Conservation (phyloP, 92 coral and sea anemone species). For the Epizoanthus scotinus region DNA sequence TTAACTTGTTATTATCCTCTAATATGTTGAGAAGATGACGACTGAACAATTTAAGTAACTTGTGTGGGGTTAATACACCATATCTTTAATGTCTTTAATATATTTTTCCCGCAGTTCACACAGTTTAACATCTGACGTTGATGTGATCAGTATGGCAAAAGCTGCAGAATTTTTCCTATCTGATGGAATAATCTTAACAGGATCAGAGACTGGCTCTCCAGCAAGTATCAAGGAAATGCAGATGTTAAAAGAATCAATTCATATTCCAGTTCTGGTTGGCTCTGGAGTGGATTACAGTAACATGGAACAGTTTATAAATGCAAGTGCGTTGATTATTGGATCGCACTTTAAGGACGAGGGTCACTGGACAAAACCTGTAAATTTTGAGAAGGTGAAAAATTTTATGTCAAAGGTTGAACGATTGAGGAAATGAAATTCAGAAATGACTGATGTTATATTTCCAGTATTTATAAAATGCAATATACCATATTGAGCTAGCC, state of each 20-base stretch:
- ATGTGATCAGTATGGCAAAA: conserved; percentile 79
- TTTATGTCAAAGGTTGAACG: conserved; percentile 98
- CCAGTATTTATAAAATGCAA: too few species aligned
- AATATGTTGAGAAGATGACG: too few species aligned
- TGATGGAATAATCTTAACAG: conserved; percentile 92
- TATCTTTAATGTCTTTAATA: not conserved
- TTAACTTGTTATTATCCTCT: too few species aligned
- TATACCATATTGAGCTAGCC: too few species aligned
- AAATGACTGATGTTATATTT: not conserved
- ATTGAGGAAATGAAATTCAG: conserved; percentile 63
- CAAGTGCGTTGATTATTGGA: conserved; percentile 87
- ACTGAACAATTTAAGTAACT: too few species aligned
- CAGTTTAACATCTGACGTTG: conserved; percentile 83
- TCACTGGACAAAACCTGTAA: conserved; percentile 90
- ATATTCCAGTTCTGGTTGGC: conserved; percentile 88
- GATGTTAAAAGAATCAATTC: conserved; percentile 73
- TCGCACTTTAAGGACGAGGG: conserved; percentile 95
- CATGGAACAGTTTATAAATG: conserved; percentile 79
- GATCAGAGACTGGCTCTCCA: conserved; percentile 82
- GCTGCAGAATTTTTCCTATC: conserved; percentile 95
- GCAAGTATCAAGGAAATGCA: conserved; percentile 90
- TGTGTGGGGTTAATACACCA: too few species aligned
- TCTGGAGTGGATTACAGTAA: conserved; percentile 88
- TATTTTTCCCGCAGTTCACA: conserved; percentile 73
- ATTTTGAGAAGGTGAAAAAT: conserved; percentile 74